Percentiles rank a stretch among this genome's conserved stretches.
Conservation (phyloP, 2,113 vertebrate genomes). For the Otus sunia region DNA sequence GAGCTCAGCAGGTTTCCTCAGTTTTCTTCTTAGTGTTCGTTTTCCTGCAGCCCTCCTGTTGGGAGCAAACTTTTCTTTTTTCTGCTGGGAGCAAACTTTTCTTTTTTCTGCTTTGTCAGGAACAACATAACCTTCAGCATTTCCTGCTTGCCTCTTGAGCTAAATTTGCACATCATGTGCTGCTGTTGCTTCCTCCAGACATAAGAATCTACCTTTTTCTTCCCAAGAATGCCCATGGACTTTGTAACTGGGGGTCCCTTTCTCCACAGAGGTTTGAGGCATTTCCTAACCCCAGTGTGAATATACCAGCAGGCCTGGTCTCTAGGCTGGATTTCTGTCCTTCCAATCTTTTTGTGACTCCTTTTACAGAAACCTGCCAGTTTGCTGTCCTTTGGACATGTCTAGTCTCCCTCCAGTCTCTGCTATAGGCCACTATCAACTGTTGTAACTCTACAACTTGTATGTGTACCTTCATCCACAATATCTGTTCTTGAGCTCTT, state of each 20-base stretch:
- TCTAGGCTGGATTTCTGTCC: not conserved
- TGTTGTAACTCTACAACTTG: not conserved
- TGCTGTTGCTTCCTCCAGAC: not conserved
- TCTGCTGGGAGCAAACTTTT: not conserved
- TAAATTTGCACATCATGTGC: not conserved
- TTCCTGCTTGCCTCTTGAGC: not conserved
- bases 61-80: not conserved
- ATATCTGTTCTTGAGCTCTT: not conserved
- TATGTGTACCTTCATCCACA: not conserved
- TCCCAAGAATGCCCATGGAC: not conserved
- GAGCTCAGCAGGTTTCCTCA: not conserved
- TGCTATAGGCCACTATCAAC: not conserved
- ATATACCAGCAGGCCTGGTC: not conserved
- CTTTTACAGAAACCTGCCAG: not conserved
- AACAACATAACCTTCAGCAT: not conserved
- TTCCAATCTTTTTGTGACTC: not conserved
- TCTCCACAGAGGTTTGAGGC: not conserved
- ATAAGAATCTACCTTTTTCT: not conserved
- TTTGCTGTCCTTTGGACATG: not conserved
- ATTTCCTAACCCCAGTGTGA: not conserved
- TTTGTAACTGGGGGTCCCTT: not conserved
- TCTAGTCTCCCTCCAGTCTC: not conserved
- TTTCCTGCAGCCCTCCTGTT: not conserved
- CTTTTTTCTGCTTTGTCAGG: not conserved
- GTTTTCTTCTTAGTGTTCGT: not conserved